Percentiles rank a stretch among this genome's conserved stretches.
These are phyloP conservation scores for Nothobranchius kuhntae DNA, from an alignment of 2,113 vertebrate genomes.

Conservation along the genomic window DNA sequence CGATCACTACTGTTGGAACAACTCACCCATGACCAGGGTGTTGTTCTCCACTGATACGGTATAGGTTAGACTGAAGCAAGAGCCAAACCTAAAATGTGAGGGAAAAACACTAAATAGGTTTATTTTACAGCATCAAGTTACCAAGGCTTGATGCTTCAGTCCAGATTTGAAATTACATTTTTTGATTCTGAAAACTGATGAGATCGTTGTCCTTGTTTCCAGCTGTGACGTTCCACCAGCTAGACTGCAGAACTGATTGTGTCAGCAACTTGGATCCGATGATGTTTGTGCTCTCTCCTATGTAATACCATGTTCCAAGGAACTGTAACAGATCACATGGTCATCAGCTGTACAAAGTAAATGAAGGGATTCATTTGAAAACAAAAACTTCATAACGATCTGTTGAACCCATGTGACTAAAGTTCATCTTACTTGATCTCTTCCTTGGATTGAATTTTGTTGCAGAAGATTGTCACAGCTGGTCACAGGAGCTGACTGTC, in stretches of 20 bases:
- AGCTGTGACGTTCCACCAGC: too few species aligned
- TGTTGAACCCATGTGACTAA: background rate
- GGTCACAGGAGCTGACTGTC: conserved; percentile 40
- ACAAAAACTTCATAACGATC: rapidly evolving
- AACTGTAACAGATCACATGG: conserved; percentile 32
- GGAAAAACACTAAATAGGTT: background rate
- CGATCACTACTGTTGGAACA: background rate
- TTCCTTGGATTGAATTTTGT: conserved; percentile 6
- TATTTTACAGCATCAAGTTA: background rate
- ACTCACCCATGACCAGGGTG: conserved; percentile 35
- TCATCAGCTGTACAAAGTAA: background rate
- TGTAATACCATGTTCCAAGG: conserved; percentile 47
- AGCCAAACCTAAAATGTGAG: conserved; percentile 20
- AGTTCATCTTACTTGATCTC: conserved; percentile 30
- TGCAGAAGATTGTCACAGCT: conserved; percentile 40
- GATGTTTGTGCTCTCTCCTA: conserved; percentile 22
- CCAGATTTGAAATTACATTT: conserved; percentile 30
- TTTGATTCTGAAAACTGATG: background rate
- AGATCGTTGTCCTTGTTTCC: conserved; percentile 1
- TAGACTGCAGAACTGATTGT: background rate
- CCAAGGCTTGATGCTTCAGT: background rate
- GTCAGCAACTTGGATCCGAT: background rate
- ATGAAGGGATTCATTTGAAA: background rate
- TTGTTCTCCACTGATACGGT: conserved; percentile 14
- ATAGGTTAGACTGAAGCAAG: background rate